phyloP scores from a whole-genome alignment of 2,797 vertebrate species.

The Gallinago solitaria region DNA sequence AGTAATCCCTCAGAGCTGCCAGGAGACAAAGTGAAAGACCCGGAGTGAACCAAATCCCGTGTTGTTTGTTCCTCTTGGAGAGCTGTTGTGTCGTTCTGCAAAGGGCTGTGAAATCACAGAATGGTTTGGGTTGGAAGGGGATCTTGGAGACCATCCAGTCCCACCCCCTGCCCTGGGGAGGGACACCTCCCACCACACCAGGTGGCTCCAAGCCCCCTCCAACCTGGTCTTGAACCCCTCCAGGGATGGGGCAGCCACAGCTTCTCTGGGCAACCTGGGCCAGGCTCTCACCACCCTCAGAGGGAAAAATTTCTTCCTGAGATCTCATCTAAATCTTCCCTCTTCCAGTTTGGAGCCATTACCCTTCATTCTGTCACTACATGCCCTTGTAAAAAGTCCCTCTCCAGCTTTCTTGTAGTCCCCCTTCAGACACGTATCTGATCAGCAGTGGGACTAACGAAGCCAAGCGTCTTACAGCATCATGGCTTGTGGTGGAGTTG shows the following conservation, averaged over 20 bases:
- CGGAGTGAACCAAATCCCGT: not conserved
- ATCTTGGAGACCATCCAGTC: not conserved
- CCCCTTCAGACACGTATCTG: not conserved
- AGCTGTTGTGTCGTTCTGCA: fast-evolving
- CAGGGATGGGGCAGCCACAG: not conserved
- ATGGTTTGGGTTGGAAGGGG: not conserved
- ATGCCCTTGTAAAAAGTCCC: not conserved
- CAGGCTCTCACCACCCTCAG: not conserved
- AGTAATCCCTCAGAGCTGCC: not conserved
- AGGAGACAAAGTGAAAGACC: not conserved
- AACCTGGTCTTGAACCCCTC: not conserved
- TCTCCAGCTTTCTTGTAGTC: not conserved
- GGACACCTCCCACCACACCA: not conserved
- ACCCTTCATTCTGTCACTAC: not conserved
- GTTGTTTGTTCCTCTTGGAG: not conserved
- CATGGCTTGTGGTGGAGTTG: not conserved
- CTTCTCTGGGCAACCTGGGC: not conserved
- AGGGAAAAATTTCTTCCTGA: not conserved
- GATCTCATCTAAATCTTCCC: not conserved
- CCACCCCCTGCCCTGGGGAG: not conserved
- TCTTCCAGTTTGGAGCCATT: not conserved
- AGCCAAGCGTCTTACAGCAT: fast-evolving
- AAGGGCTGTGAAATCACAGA: not conserved
- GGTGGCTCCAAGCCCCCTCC: not conserved
- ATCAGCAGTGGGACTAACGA: not conserved